phyloP scores from a whole-genome alignment of 2,888 invertebrate species.

The Temnothorax rugatulus region DNA sequence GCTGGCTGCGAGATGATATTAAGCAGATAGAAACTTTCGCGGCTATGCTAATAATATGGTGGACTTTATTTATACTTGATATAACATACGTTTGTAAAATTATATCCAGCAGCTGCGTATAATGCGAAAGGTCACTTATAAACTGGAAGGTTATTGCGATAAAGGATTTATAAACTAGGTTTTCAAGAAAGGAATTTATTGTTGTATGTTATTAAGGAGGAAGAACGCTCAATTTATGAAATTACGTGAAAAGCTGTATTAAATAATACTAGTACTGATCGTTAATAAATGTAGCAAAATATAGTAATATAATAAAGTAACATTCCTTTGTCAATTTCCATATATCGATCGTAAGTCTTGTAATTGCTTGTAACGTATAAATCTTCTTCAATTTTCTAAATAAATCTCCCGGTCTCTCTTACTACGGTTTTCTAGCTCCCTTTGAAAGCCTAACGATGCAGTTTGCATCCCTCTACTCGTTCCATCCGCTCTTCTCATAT shows the following conservation, averaged over 20 bases:
- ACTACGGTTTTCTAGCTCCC: constrained; percentile 54
- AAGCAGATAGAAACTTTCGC: constrained; percentile 71
- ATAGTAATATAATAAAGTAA: constrained; percentile 10
- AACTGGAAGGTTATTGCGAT: neutral
- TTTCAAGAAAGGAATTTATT: constrained; percentile 8
- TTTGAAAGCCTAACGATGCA: constrained; percentile 63
- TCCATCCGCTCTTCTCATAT: constrained; percentile 52
- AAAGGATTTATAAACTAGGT: constrained; percentile 1
- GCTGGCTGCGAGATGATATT: constrained; percentile 69
- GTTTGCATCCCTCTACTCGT: constrained; percentile 33
- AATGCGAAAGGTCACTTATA: constrained; percentile 44
- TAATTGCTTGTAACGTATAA: constrained; percentile 1
- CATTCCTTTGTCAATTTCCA: neutral
- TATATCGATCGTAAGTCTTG: neutral
- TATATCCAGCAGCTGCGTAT: constrained; percentile 21
- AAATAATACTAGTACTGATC: neutral
- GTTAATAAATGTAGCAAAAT: neutral
- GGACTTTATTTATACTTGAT: constrained; percentile 40
- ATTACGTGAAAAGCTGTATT: neutral
- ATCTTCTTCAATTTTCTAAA: neutral
- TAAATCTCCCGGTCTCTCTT: constrained; percentile 25
- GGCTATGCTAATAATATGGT: constrained; percentile 71
- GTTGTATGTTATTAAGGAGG: neutral
- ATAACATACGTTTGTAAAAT: constrained; percentile 46
- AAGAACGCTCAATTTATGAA: neutral